Evolutionary conservation across 1,140 invertebrate species (phyloP), one percentile per base, ranked within the genome.

Genomic region (Drosophila ambigua): DNA sequence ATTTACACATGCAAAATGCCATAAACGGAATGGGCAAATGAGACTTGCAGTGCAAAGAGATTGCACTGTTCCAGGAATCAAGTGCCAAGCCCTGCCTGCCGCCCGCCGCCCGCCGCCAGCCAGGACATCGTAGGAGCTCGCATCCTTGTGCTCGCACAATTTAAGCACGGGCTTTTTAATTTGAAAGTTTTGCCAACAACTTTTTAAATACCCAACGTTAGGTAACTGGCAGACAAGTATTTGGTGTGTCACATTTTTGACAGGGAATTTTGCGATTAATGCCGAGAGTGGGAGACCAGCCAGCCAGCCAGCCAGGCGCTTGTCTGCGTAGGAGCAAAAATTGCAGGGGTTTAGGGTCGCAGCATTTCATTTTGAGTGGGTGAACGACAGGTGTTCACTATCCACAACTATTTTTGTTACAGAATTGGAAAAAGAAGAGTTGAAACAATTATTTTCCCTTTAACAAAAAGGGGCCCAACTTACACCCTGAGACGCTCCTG

Each of bases 141-240:
- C 23, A 13, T 41, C 35, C 13, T 7, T 28, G 28, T 46, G 43
- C 68, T 72, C 61, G 67, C 76, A 76, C 63, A 76, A 64, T 84
- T 77, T 85, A 77, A 79, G 67, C 72, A 11, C 66, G 13, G 57
- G 49, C 63, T 68, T 72, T 84, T 84, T 84, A 76, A 80, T 85
- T 84, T 84, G 60, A 77, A 84, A 84, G 81, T 84, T 83, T 84
- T 81, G 71, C 65, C 52, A 76, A 72, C 60, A 85, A 84, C 77
- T 80, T 84, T 83, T 84, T 84, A 83, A 84, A 83, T 79, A 72
- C 61, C 80, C 50, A 73, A 73, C 72, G 82, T 71, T 39, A 58
- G 24, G 6, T 60, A 75, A 52, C 54, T 60, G 67, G 39, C 57
- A 55, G 44, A 72, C 68, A 79, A 79, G 54, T 61, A 53, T 80